Evolutionary conservation across 2,888 invertebrate species (phyloP), one percentile per base, ranked within the genome.

Genomic region (Suillia variegata): DNA sequence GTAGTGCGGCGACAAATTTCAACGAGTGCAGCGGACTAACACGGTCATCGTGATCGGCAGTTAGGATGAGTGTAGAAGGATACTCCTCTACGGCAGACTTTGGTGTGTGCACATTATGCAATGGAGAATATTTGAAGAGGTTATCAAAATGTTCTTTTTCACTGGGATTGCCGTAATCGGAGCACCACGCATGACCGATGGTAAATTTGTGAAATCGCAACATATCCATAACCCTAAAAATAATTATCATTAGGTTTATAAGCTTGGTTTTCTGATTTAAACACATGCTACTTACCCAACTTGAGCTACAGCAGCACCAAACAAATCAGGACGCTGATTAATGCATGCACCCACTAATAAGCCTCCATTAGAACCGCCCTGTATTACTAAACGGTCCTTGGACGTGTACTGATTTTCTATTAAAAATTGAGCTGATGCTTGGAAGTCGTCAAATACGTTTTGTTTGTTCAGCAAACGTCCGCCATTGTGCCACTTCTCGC

Each of bases 1-100:
- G 98, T 62, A 99, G 84, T 71, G 92, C 88, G 1, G 98, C 97
- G 61, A 94, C 91, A 83, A 92, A 94, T 84, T 99, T 99, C 50
- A 98, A 87, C 62, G 97, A 96, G 85, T 99, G 99, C 67, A 96
- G 86, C 53, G 98, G 98, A 67, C 98, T 98, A 65, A 99, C 98
- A 69, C 98, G 89, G 84, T 98, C 98, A 84, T 98, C 98, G 83
- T 98, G 98, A 85, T 98, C 98, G 18, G 95, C 98, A n/a, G 98
- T 98, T 69, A 96, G 84, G 62, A 98, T 86, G 65, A 99, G 84
- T 18, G 91, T 91, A 17, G 97, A 90, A 5, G 98, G 98, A 86
- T 97, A 98, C 82, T 96, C 89, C 10, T 80, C 79, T 6, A 81
- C 80, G 18, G 77, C 81, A 17, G 50, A 79, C 31, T 82, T 74